Conservation (phyloP, 2,113 vertebrate species). For the Butorides virescens region DNA sequence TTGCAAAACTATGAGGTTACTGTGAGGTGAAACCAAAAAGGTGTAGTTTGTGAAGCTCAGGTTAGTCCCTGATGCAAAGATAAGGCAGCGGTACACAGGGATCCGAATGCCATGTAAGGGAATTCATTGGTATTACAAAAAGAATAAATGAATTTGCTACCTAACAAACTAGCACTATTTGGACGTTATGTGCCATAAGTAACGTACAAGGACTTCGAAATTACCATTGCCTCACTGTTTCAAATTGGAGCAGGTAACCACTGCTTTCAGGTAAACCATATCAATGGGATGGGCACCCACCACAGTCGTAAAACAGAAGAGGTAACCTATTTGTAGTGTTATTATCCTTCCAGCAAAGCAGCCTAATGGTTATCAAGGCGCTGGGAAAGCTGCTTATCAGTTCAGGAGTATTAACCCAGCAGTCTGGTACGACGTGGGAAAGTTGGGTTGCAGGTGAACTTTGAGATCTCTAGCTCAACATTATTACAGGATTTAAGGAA, state of each 20-base stretch:
- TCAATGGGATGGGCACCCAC: not conserved
- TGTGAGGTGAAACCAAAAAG: not conserved
- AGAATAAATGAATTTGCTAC: not conserved
- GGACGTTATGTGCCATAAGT: not conserved
- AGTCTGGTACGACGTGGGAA: not conserved
- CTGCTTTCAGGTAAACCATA: not conserved
- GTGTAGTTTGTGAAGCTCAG: not conserved
- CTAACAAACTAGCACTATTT: not conserved
- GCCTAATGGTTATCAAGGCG: not conserved
- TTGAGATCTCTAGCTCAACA: not conserved
- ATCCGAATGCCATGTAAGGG: not conserved
- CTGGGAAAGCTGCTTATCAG: not conserved
- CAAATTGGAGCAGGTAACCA: not conserved
- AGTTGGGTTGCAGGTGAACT: not conserved
- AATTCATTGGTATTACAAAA: not conserved
- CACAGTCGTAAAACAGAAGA: not conserved
- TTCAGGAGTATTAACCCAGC: not conserved
- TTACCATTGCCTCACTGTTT: not conserved
- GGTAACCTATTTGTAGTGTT: not conserved
- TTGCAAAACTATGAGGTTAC: not conserved
- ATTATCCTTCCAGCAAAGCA: not conserved
- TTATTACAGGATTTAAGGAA: not conserved
- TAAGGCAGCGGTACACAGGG: not conserved
- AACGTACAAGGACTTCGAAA: not conserved
- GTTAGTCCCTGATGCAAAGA: not conserved